Base-by-base conservation (phyloP, 1,140 invertebrate species). In the Anastatus disparis region DNA sequence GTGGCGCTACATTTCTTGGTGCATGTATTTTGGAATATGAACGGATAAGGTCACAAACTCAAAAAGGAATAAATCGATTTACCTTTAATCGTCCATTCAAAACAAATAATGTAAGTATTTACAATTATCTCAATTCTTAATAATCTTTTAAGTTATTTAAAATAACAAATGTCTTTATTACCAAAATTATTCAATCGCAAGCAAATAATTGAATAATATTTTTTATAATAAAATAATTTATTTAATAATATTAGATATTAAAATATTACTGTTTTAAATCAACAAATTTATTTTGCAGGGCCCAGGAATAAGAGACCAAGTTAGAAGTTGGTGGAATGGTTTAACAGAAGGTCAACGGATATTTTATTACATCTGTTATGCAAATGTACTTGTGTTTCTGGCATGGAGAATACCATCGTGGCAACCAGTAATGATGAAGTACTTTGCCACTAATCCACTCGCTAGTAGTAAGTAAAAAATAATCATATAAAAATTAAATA, bases 11-110 rank as follows among this genome's bases (percentile, higher is more conserved):
- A 80, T 89, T 95, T 82, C 85, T 88, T 12, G 91, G 90, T 46
- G 93, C 91, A 78, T 89, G 93, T 20, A 93, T 97, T 70, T 94
- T 93, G 92, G 92, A 96, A 82, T 97, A 97, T 89, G 95, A 97
- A 85, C 90, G 89, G 75, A 87, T 95, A 77, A 86, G 93, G 71
- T 81, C 86, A 46, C 89, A 89, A 81, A 90, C 91, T 1, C 79
- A 88, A 26, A 85, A 82, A 15, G 85, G 90, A 74, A 83, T 90
- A 6, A 88, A 89, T 77, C 7, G 38, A 62, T 13, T 44, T 62
- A 20, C 50, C 85, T 81, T 81, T 82, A 66, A 84, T 85, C 53
- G 78, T 87, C 75, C 84, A 72, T 75, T 76, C 65, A 79, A 55
- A 79, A 75, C 85, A 79, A n/a, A n/a, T n/a, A 31, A 52, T 82